These are phyloP conservation scores for Lophotriccus pileatus DNA, from an alignment of 2,797 vertebrate species.

Conservation along the genomic window DNA sequence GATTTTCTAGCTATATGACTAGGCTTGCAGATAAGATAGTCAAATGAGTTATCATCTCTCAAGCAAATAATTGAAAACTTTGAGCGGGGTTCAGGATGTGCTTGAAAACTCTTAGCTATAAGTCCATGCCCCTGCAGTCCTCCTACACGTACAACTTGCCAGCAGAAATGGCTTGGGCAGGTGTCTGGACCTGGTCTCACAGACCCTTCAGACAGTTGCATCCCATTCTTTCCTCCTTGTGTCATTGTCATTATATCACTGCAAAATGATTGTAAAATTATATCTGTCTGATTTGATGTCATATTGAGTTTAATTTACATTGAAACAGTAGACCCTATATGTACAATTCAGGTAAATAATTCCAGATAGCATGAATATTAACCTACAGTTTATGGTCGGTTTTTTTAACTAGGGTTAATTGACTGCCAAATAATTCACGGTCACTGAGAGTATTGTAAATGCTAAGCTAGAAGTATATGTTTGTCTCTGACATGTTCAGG, in stretches of 20 bases:
- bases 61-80: neutral
- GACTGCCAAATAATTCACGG: neutral
- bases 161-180: neutral
- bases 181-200: neutral
- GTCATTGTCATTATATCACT: neutral
- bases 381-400: neutral
- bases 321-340: neutral
- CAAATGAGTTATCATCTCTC: neutral
- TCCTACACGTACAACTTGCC: neutral
- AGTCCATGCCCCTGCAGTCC: neutral
- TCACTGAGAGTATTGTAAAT: neutral
- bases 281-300: neutral
- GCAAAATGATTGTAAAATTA: neutral
- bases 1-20: neutral
- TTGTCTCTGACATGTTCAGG: neutral
- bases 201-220: neutral
- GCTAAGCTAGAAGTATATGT: neutral
- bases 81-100: neutral
- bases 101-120: neutral
- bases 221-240: neutral
- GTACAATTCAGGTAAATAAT: neutral
- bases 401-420: neutral
- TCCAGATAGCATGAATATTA: neutral
- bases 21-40: neutral
- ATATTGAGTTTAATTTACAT: neutral